Evolutionary conservation across 2,888 invertebrate species (phyloP).

Genomic region (Caenorhabditis doughertyi): DNA sequence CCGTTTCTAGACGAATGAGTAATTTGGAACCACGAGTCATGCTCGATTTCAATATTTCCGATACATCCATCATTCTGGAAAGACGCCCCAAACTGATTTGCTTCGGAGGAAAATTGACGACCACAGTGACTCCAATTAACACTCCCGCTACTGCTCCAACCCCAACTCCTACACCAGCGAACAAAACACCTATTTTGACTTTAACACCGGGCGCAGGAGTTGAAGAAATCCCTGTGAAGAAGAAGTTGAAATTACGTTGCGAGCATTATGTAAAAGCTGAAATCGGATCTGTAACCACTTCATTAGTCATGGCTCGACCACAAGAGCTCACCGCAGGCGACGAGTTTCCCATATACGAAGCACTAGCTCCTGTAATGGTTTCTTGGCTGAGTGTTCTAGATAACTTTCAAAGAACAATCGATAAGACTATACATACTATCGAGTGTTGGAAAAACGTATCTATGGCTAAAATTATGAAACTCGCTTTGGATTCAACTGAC

Average conservation of each 20-base stretch:
- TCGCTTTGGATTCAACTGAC: constrained; percentile 66
- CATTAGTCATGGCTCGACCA: constrained; percentile 73
- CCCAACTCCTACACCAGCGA: constrained; percentile 14
- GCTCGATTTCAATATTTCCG: constrained; percentile 61
- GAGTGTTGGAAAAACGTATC: constrained; percentile 65
- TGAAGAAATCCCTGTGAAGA: constrained; percentile 9
- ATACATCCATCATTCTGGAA: constrained; percentile 42
- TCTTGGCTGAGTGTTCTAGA: constrained; percentile 75
- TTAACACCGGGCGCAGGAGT: background rate
- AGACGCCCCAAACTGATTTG: constrained; percentile 35
- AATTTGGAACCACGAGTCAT: constrained; percentile 57
- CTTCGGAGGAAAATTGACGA: background rate
- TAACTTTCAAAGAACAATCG: constrained; percentile 40
- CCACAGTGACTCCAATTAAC: constrained; percentile 28
- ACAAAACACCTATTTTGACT: constrained; percentile 19
- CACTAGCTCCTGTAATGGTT: constrained; percentile 75
- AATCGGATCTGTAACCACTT: constrained; percentile 63
- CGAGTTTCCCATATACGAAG: constrained; percentile 79
- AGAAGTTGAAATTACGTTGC: constrained; percentile 26
- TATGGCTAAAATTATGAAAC: constrained; percentile 63
- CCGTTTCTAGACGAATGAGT: constrained; percentile 48
- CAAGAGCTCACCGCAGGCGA: constrained; percentile 70
- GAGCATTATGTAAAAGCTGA: constrained; percentile 56
- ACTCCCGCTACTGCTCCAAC: constrained; percentile 26
- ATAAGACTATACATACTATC: constrained; percentile 31